Base-by-base conservation (phyloP, 2,113 vertebrate species). In the Eulemur macaco region DNA sequence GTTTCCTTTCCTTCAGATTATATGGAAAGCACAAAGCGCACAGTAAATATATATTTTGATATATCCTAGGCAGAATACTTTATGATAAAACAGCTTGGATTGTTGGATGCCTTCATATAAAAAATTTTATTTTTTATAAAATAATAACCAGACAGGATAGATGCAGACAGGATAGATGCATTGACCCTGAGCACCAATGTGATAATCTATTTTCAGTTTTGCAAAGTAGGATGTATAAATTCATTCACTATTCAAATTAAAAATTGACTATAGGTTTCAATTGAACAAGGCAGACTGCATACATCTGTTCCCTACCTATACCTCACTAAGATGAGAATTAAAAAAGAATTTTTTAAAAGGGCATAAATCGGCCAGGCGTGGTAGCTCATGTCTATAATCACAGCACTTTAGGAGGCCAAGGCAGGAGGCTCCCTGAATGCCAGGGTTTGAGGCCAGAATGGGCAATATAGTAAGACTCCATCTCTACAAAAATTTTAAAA, bases 1-100 rank as follows among this genome's bases (percentile, higher is more conserved):
- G 3, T 52, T 88, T 95, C 83, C 90, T 50, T 85, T 63, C 66
- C 52, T 96, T 89, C 86, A 83, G 69, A 37, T 84, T 63, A 76
- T 5, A 5, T n/a, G 86, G 52, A 31, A 86, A 94, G 45, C 17
- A 89, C 34, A 21, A 60, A 76, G 17, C 25, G 6, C 50, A 50
- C 17, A 39, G 54, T 64, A 42, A 91, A 92, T 69, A 77, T 11
- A 27, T 68, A 58, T 88, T 64, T 64, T 39, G 66, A 74, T 82
- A 37, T 31, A 50, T 64, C 74, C 50, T 77, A 64, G 27, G 89
- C 34, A 81, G 58, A 45, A 37, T 47, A 29, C 39, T 63, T 73
- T 52, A 74, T 4, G n/a, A 52, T 50, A 37, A 93, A 87, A 63
- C 20, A 84, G 14, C 50, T 66, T 81, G 45, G 58, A 64, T 83